Evolutionary conservation across 2,888 invertebrate species (phyloP).

Genomic region (Eupithecia abbreviata): DNA sequence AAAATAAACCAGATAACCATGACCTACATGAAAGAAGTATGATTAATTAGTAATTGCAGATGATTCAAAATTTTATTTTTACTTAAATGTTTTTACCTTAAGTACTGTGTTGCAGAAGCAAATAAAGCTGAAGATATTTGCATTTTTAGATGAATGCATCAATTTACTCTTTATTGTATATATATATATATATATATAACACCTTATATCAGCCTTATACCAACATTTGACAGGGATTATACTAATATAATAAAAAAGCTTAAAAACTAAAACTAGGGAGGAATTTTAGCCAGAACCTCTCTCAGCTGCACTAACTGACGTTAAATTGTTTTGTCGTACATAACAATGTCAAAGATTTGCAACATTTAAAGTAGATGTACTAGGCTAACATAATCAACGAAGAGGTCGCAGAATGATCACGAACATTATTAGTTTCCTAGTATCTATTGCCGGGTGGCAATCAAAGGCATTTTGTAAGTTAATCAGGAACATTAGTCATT

Average conservation of each 20-base stretch:
- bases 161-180: no score
- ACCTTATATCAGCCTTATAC: no score
- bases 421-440: constrained; percentile 1
- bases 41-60: not conserved
- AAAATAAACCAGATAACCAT: not conserved
- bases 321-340: not conserved
- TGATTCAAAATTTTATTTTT: no score
- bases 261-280: no score
- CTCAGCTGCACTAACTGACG: not conserved
- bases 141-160: no score
- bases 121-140: no score
- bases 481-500: constrained; percentile 13
- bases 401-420: constrained; percentile 1
- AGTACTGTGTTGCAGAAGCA: no score
- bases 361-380: not conserved
- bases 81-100: no score
- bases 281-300: no score
- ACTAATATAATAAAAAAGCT: no score
- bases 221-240: no score
- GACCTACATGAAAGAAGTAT: not conserved
- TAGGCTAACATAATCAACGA: not conserved
- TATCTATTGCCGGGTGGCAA: constrained; percentile 6
- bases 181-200: no score
- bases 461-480: constrained; percentile 12
- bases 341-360: not conserved